phyloP scores from a whole-genome alignment of 2,113 vertebrate genomes.

The Syrrhaptes paradoxus region DNA sequence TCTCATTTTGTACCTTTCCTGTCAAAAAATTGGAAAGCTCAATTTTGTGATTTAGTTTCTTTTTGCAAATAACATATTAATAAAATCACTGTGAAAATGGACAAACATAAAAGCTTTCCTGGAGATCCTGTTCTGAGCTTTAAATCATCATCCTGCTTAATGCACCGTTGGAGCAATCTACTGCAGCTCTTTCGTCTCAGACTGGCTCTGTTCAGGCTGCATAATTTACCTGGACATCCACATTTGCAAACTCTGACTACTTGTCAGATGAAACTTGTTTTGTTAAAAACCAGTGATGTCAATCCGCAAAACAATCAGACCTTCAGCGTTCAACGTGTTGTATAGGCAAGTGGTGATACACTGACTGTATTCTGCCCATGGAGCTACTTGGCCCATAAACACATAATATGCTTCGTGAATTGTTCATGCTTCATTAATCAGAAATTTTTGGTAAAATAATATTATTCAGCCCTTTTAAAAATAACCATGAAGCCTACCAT shows the following conservation, averaged over 20 bases:
- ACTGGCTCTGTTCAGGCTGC: background rate
- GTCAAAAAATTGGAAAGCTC: background rate
- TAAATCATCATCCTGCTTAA: constrained; percentile 45
- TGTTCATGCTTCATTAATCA: background rate
- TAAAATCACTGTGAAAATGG: constrained; percentile 23
- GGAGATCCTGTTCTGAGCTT: background rate
- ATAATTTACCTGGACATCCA: constrained; percentile 11
- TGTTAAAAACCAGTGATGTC: background rate
- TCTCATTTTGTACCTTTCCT: background rate
- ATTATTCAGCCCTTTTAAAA: background rate
- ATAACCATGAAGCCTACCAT: background rate
- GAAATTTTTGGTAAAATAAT: constrained; percentile 34
- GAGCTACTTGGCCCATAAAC: background rate
- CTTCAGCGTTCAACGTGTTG: background rate
- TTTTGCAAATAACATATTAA: background rate
- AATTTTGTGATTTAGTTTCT: constrained; percentile 23
- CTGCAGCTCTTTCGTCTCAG: background rate
- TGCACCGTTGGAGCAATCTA: background rate
- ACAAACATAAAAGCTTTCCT: constrained; percentile 33
- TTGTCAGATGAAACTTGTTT: constrained; percentile 17
- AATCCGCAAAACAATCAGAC: background rate
- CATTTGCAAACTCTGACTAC: background rate
- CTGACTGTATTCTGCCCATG: background rate
- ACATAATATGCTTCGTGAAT: background rate
- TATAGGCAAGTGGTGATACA: background rate